Conservation (phyloP, 2,888 invertebrate species). For the Acanthosepion esculentum region DNA sequence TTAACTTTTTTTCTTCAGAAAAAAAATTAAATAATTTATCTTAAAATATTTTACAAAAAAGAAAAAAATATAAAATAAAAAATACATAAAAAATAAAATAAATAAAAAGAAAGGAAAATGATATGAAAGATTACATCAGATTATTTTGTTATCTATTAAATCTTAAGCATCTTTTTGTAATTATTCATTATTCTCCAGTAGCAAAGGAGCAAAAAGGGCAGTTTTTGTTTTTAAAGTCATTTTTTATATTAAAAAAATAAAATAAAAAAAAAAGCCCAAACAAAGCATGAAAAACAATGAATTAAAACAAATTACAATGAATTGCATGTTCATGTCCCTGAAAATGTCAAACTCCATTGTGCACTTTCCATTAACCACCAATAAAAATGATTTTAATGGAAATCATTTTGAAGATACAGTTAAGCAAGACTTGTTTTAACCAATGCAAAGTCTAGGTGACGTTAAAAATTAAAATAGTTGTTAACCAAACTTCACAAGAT, state of each 20-base stretch:
- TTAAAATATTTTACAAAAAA: background rate
- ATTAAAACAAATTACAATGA: background rate
- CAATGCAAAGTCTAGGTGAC: slow-evolving; percentile 21
- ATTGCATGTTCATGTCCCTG: background rate
- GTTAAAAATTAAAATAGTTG: background rate
- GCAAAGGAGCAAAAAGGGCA: slow-evolving; percentile 4
- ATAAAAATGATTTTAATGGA: background rate
- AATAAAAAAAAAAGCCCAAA: background rate
- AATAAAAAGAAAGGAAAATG: background rate
- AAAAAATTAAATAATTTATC: background rate
- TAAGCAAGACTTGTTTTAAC: background rate
- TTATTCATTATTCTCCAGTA: background rate
- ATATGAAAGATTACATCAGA: background rate
- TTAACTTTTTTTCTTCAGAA: background rate
- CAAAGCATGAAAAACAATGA: background rate
- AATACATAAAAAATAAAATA: background rate
- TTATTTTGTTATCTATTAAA: slow-evolving; percentile 1
- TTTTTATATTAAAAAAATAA: background rate
- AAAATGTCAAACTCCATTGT: background rate
- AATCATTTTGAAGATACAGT: slow-evolving; percentile 9
- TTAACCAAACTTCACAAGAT: slow-evolving; percentile 20
- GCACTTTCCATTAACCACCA: background rate
- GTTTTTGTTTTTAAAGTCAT: background rate
- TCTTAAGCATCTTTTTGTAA: slow-evolving; percentile 1
- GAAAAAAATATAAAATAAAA: background rate